Evolutionary conservation across 2,797 vertebrate species (phyloP).

Genomic region (Pipistrellus pipistrellus): DNA sequence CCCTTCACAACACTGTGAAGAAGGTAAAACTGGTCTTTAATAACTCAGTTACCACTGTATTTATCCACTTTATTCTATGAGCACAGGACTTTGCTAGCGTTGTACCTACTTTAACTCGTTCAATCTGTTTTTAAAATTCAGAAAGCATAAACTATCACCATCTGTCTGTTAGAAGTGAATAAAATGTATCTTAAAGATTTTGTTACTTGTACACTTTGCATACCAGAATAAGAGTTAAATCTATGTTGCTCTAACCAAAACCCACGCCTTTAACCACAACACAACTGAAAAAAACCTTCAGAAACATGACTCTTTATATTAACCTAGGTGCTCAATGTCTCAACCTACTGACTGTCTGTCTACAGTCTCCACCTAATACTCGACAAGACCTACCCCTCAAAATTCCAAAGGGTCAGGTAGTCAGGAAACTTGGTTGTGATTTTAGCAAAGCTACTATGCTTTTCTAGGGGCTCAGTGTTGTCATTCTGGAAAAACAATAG

Average conservation of each 20-base stretch:
- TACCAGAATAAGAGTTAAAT: constrained; percentile 52
- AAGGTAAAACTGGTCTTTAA: neutral
- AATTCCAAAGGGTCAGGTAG: constrained; percentile 12
- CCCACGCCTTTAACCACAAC: neutral
- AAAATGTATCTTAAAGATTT: constrained; percentile 61
- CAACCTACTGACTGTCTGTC: neutral
- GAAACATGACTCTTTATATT: neutral
- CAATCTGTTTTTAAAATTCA: constrained; percentile 51
- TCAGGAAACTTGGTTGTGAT: neutral
- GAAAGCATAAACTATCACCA: constrained; percentile 50
- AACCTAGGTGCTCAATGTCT: neutral
- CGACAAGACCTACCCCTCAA: neutral
- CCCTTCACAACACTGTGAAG: neutral
- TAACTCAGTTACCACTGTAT: constrained; percentile 30
- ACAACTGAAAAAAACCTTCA: neutral
- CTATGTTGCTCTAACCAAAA: constrained; percentile 22
- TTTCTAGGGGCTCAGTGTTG: neutral
- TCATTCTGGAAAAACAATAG: neutral
- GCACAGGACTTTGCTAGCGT: constrained; percentile 17
- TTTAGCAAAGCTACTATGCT: neutral
- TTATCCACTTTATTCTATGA: constrained; percentile 10
- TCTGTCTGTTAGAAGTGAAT: constrained; percentile 58
- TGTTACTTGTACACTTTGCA: constrained; percentile 26
- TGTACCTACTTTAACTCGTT: constrained; percentile 60
- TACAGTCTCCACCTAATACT: neutral